Evolutionary conservation across 2,888 invertebrate genomes (phyloP).

Genomic region (Pollenia angustigena): DNA sequence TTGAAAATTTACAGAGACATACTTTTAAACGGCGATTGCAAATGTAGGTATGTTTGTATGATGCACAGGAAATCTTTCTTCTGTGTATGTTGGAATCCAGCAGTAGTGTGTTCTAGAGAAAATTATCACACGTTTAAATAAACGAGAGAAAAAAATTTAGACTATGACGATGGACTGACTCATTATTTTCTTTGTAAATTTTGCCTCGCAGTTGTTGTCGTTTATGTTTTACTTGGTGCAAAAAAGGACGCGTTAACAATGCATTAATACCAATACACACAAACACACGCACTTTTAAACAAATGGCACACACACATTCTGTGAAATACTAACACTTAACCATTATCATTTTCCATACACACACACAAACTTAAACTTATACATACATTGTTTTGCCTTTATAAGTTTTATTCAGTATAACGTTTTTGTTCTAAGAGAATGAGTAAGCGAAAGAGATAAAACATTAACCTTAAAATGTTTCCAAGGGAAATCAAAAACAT

Average conservation of each 20-base stretch:
- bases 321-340: slow-evolving; percentile 13
- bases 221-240: slow-evolving; percentile 38
- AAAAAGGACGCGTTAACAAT: slow-evolving; percentile 49
- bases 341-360: not conserved
- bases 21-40: not conserved
- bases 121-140: slow-evolving; percentile 66
- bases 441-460: slow-evolving; percentile 16
- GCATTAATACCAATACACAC: slow-evolving; percentile 15
- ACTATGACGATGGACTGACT: slow-evolving; percentile 53
- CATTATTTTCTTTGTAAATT: slow-evolving; percentile 63
- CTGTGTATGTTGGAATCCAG: not conserved
- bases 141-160: slow-evolving; percentile 31
- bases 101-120: slow-evolving; percentile 37
- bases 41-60: not conserved
- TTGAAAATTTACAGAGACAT: slow-evolving; percentile 60
- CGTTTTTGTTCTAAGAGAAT: not conserved
- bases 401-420: not conserved
- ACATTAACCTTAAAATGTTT: slow-evolving; percentile 71
- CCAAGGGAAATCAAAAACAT: slow-evolving; percentile 67
- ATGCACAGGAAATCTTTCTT: not conserved
- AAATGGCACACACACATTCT: not conserved
- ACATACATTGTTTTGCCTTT: slow-evolving; percentile 17
- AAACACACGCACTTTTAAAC: not conserved
- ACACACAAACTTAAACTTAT: slow-evolving; percentile 17
- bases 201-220: slow-evolving; percentile 38